Base-by-base conservation (phyloP, 1,140 invertebrate species). In the Andricus grossulariae region DNA sequence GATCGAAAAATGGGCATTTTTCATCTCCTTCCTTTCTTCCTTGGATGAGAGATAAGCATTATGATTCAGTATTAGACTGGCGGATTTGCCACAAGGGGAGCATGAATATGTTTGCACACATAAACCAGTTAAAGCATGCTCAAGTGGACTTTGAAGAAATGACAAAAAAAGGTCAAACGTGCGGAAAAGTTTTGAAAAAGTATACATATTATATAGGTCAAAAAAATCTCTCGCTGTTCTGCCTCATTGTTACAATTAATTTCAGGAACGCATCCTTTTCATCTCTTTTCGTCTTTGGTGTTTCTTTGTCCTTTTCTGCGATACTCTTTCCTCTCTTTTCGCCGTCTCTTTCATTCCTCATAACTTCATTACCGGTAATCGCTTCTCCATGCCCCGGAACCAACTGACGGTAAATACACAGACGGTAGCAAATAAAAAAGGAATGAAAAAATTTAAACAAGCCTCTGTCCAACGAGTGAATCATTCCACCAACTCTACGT, bases 221-320 rank as follows among this genome's bases (percentile, higher is more conserved):
- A 16, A 10, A 8, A 8, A 54, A 54, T 18, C 19, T 18, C 16
- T 12, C 51, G 11, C 10, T 54, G 6, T 54, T 54, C 11, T n/a
- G 10, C 15, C 11, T 39, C 11, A 25, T 12, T 39, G 13, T 66
- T 7, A 39, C 15, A 6, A 39, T 45, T 45, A 45, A 10, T 45
- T 45, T 45, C 10, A 8, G 39, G 25, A 45, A 8, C 15, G 32
- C 60, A 66, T 66, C 25, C n/a, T 66, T 32, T 13, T 32, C 13
- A 25, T 66, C n/a, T 39, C 21, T 66, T 72, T 79, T 79, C 74
- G 55, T 75, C 55, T 54, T 21, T 45, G 25, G 72, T 49, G 52
- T 75, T 77, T 71, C 72, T 71, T 54, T 71, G 70, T 77, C 75
- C 71, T 81, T 75, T 73, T 32, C 32, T 52, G 11, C 32, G 3